Base-by-base conservation (phyloP, 2,888 invertebrate genomes). In the Lycia hirtaria region DNA sequence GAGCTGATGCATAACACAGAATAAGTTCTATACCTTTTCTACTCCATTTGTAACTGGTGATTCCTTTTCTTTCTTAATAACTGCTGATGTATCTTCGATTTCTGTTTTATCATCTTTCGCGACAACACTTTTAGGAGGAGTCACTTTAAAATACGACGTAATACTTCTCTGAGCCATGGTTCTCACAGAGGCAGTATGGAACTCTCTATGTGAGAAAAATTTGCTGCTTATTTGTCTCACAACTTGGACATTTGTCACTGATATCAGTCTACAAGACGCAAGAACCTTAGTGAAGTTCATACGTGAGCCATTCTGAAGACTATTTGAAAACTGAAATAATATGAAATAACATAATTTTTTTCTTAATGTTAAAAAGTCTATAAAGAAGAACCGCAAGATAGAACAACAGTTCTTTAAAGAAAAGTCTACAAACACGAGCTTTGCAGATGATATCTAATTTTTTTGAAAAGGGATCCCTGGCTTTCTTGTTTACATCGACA, bases 121-220 rank as follows among this genome's bases (percentile, higher is more conserved):
- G 14, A 45, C 47, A 7, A 68, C 47, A 6, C 14, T 56, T 62
- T 85, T 88, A 20, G 87, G 84, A 0, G 90, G 88, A 6, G 83
- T 83, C 37, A 75, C 75, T 60, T 83, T 86, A 62, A 92, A 92
- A 62, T 92, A 92, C 0, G 90, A 92, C 9, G 81, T 92, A 30
- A 92, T 92, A 60, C 85, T 91, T 65, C 81, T 85, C 65, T 92
- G 92, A 1, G 92, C 76, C 92, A 92, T 92, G 1, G 57, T 80
- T 62, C 65, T 73, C 14, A 40, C 9, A 14, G 14, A 26, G 4
- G 26, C 40, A 2, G 22, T 12, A 35, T 45, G n/a, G 12, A 61
- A 32, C 22, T 35, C 30, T 37, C 26, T 53, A 4, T 26, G 38
- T 6, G 48, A 32, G 32, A 44, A 14, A 35, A 38, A n/a, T 30